phyloP scores from a whole-genome alignment of 2,797 vertebrate genomes.

The Artibeus jamaicensis region DNA sequence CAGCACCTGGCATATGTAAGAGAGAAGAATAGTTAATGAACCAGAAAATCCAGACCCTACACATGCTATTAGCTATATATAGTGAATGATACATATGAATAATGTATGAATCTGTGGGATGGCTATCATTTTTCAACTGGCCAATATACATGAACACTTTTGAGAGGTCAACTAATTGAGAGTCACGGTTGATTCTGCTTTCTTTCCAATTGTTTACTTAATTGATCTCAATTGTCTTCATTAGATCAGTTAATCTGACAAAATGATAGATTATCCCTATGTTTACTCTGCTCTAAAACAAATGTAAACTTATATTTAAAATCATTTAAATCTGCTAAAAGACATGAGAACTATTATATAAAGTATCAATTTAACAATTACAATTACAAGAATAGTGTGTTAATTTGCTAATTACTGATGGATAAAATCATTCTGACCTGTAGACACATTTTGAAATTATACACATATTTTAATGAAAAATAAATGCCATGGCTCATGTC shows the following conservation, averaged over 20 bases:
- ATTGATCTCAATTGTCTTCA: conserved; percentile 34
- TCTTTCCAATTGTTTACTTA: conserved; percentile 37
- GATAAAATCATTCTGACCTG: background rate
- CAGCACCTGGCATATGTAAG: background rate
- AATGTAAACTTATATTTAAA: conserved; percentile 10
- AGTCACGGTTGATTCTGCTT: background rate
- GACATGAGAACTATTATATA: background rate
- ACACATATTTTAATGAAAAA: conserved; percentile 1
- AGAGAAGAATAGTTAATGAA: conserved; percentile 14
- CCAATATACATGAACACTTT: background rate
- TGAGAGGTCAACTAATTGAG: background rate
- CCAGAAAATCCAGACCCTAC: conserved; percentile 31
- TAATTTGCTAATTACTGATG: background rate
- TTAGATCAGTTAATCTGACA: conserved; percentile 7
- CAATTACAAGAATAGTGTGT: background rate
- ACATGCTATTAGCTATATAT: conserved; percentile 32
- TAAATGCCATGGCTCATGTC: background rate
- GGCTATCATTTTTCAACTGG: background rate
- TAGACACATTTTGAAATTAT: background rate
- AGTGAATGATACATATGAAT: conserved; percentile 30
- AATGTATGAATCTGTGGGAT: background rate
- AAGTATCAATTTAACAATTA: background rate
- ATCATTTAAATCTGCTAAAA: background rate
- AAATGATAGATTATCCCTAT: conserved; percentile 21
- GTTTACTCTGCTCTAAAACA: conserved; percentile 5